phyloP scores from a whole-genome alignment of 2,113 vertebrate species.

The Tragulus kanchil region DNA sequence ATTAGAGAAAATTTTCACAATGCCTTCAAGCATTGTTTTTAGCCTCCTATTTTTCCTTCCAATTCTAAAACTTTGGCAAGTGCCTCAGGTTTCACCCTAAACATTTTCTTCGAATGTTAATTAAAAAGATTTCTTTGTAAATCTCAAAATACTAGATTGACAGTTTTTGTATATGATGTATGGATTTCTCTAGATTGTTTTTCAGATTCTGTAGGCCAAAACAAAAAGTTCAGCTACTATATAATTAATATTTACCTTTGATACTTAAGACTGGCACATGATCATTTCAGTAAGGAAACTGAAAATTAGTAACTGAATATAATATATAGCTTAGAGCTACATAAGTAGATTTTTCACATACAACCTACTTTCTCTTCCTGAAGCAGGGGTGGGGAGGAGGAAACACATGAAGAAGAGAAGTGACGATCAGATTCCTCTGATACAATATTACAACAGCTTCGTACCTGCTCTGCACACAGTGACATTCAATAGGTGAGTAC shows the following conservation, averaged over 20 bases:
- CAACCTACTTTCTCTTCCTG: neutral
- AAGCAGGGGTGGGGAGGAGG: neutral
- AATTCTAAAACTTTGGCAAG: slow-evolving; percentile 54
- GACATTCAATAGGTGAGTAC: slow-evolving; percentile 38
- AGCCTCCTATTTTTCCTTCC: neutral
- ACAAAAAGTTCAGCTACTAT: slow-evolving; percentile 50
- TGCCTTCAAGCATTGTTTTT: slow-evolving; percentile 1
- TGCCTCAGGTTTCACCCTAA: slow-evolving; percentile 38
- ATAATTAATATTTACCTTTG: slow-evolving; percentile 77
- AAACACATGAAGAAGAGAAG: neutral
- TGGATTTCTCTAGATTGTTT: slow-evolving; percentile 47
- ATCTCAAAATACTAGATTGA: slow-evolving; percentile 75
- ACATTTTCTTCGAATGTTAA: slow-evolving; percentile 51
- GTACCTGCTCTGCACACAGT: neutral
- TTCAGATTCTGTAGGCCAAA: slow-evolving; percentile 57
- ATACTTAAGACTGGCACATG: slow-evolving; percentile 28
- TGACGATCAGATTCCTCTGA: slow-evolving; percentile 6
- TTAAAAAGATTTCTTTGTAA: neutral
- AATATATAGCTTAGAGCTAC: slow-evolving; percentile 59
- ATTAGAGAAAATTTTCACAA: slow-evolving; percentile 13
- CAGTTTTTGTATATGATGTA: slow-evolving; percentile 64
- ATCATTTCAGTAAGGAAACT: slow-evolving; percentile 59
- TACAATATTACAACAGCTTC: slow-evolving; percentile 5
- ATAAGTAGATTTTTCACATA: slow-evolving; percentile 29
- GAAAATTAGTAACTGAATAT: slow-evolving; percentile 65